Evolutionary conservation across 2,888 invertebrate species (phyloP), one percentile per base, ranked within the genome.

Genomic region (Drosophila fungiperda): DNA sequence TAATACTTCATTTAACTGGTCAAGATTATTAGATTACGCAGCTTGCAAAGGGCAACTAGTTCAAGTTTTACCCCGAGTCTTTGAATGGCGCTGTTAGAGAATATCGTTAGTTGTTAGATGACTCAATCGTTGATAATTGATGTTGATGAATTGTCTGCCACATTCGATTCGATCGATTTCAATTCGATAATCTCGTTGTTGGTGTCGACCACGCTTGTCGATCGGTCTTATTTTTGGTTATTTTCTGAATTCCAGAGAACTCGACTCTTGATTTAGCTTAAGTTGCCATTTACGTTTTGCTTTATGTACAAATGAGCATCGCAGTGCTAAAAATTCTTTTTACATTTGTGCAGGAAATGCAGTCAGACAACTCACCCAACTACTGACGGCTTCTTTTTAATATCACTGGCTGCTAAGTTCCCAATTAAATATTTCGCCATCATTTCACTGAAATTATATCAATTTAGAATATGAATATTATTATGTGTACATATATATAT

Each of bases 371-470:
- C 83, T 91, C 70, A 93, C 92, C 87, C 90, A 40, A 88, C 62
- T 60, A 87, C 62, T 60, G 88, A 78, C n/a, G 81, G 42, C 45
- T 87, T 79, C 38, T 72, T 70, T 64, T 82, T 84, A 67, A 95
- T 94, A 92, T 96, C 96, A n/a, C 94, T 93, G 88, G 95, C 96
- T 83, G 95, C 95, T 83, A 99, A 91, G 93, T 97, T 96, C 75
- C 99, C 99, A 86, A 99, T 95, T 92, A 96, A 95, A 93, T 96
- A 99, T 88, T 97, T 96, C 90, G 95, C 95, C 97, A 99, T 97
- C 93, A 99, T 83, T 71, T 89, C 75, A 35, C 93, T 93, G 52
- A 4, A 57, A 66, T 29, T 9, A 55, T 35, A 38, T 26, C 12
- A 38, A 38, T 38, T 35, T 33, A 17, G 6, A 20, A 36, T 3